Evolutionary conservation across 2,888 invertebrate genomes (phyloP), one percentile per base, ranked within the genome.

Genomic region (Macrophya alboannulata): DNA sequence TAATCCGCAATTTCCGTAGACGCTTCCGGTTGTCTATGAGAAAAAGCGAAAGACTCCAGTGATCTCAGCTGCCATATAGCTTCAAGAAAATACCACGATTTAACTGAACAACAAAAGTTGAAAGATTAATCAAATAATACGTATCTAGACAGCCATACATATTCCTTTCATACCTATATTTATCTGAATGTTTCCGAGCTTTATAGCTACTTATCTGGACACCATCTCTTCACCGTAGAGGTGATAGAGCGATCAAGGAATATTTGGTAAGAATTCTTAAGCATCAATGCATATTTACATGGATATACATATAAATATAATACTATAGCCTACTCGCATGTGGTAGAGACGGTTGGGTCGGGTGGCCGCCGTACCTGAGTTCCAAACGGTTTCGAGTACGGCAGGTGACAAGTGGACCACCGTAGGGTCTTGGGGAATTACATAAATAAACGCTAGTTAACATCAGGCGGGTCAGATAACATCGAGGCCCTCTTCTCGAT

Each of bases 381-480:
- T 81, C 62, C 51, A 62, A 81, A 81, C 81, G 43, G 81, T 62
- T 81, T 81, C 59, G 81, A 81, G 81, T 81, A 31, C 84, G 84
- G 87, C 83, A 85, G 76, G 84, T 77, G 72, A 81, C 79, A 88
- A 87, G 86, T 88, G 88, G 89, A 89, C 89, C 89, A 89, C 89
- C 88, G 87, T 87, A 87, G 88, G 87, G 88, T 85, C 87, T 86
- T 86, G 86, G 87, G 89, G 89, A 89, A 89, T 90, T 89, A 90
- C 88, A 88, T 89, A 89, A 89, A 90, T 89, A 89, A 89, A 89
- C 86, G 88, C 86, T 86, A 87, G 88, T 87, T 88, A 89, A 88
- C 88, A 89, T 89, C 89, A 85, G 85, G 84, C 86, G 85, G 76
- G 17, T 85, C 71, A 85, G 88, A 88, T 89, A 88, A 87, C 86